Evolutionary conservation across 2,113 vertebrate species (phyloP).

Genomic region (Heliornis fulica): DNA sequence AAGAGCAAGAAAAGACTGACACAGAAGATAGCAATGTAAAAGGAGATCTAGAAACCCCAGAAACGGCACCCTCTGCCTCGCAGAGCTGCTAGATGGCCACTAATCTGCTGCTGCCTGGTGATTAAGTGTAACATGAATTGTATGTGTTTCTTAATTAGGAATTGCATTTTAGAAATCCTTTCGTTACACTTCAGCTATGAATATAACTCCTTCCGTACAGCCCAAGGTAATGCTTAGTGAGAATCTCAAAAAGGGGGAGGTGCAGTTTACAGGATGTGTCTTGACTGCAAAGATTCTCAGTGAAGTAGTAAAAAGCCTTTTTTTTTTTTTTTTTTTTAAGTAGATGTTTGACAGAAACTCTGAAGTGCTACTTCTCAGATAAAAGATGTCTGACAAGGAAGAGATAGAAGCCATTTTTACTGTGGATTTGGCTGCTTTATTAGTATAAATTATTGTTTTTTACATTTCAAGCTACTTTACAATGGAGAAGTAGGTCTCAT

Average conservation of each 20-base stretch:
- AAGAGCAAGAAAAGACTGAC: conserved; percentile 1
- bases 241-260: neutral
- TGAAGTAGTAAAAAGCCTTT: neutral
- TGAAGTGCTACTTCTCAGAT: neutral
- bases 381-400: neutral
- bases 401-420: neutral
- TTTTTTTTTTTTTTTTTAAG: neutral
- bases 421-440: neutral
- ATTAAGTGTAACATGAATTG: neutral
- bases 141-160: neutral
- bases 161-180: neutral
- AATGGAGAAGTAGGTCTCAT: neutral
- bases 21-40: neutral
- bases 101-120: neutral
- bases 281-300: neutral
- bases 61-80: neutral
- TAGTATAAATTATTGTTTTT: neutral
- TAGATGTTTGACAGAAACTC: neutral
- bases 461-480: neutral
- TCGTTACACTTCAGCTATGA: neutral
- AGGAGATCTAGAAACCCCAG: neutral
- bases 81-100: neutral
- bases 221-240: neutral
- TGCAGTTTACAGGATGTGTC: neutral
- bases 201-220: neutral